Conservation (phyloP, 2,888 invertebrate species). For the Doris montereyensis region DNA sequence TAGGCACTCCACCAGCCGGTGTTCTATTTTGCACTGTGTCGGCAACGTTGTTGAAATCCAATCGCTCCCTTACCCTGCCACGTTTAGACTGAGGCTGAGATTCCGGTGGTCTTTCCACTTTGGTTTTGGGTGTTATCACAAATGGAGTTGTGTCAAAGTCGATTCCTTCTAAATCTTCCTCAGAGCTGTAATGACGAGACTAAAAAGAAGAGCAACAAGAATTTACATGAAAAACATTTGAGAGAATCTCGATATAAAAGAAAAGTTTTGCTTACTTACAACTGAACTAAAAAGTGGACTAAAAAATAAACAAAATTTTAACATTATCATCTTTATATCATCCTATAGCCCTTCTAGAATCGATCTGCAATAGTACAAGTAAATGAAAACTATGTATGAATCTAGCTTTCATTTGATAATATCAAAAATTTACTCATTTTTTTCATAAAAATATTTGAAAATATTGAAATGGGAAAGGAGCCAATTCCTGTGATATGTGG, state of each 20-base stretch:
- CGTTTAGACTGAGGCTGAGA: conserved; percentile 27
- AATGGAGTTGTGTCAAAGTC: conserved; percentile 39
- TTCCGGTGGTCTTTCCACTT: conserved; percentile 14
- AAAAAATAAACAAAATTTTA: conserved; percentile 1
- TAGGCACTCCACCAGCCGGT: conserved; percentile 30
- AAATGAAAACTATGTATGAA: no score
- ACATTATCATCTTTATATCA: no score
- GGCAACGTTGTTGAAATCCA: conserved; percentile 51
- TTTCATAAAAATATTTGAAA: no score
- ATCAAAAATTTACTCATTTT: no score
- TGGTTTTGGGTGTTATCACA: conserved; percentile 44
- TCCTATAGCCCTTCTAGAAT: no score
- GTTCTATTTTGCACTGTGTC: conserved; percentile 50
- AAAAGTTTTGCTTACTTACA: background rate
- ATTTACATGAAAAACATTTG: no score
- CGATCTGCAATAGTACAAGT: no score
- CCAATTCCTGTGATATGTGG: no score
- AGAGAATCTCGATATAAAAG: background rate
- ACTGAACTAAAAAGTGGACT: background rate
- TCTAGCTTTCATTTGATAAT: no score
- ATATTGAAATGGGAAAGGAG: no score
- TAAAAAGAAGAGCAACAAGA: conserved; percentile 19
- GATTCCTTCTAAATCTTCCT: conserved; percentile 41
- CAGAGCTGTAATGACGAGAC: conserved; percentile 43
- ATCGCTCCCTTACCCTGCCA: conserved; percentile 56